These are phyloP conservation scores for Cryptophagus acutangulus DNA, from an alignment of 2,888 invertebrate species.

Conservation along the genomic window DNA sequence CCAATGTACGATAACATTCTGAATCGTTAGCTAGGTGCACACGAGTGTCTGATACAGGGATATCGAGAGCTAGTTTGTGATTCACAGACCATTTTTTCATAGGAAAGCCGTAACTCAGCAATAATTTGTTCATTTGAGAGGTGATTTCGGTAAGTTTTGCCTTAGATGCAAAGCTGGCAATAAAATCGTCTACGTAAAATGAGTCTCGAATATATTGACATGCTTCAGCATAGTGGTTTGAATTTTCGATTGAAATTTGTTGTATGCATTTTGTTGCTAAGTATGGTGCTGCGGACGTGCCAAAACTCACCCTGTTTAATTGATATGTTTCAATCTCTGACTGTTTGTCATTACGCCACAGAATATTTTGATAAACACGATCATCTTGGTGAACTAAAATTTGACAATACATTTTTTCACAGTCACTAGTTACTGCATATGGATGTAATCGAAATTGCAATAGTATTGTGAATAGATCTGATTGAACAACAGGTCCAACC, in stretches of 20 bases:
- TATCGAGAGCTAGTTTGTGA: conserved; percentile 2
- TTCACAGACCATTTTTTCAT: conserved; percentile 22
- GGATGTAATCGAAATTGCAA: not conserved
- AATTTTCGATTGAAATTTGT: conserved; percentile 2
- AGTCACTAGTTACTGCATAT: not conserved
- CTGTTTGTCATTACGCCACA: not conserved
- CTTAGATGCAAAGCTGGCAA: conserved; percentile 10
- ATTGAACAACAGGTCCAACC: conserved; percentile 2
- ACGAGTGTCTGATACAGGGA: not conserved
- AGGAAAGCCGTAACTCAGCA: conserved; percentile 17
- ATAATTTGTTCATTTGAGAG: not conserved
- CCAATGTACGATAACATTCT: conserved; percentile 12
- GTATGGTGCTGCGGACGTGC: conserved; percentile 6
- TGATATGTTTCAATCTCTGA: not conserved
- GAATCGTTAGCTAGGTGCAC: conserved; percentile 5
- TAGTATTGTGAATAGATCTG: conserved; percentile 1
- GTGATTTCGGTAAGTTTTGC: conserved; percentile 6
- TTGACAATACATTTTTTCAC: conserved; percentile 3
- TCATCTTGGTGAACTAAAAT: not conserved
- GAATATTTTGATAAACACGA: not conserved
- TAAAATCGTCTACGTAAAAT: conserved; percentile 17
- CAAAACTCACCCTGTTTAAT: conserved; percentile 7
- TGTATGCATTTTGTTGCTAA: conserved; percentile 8
- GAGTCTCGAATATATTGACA: not conserved
- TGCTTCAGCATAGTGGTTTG: not conserved